Base-by-base conservation (phyloP, 2,888 invertebrate species). In the Brachypterus glaber region DNA sequence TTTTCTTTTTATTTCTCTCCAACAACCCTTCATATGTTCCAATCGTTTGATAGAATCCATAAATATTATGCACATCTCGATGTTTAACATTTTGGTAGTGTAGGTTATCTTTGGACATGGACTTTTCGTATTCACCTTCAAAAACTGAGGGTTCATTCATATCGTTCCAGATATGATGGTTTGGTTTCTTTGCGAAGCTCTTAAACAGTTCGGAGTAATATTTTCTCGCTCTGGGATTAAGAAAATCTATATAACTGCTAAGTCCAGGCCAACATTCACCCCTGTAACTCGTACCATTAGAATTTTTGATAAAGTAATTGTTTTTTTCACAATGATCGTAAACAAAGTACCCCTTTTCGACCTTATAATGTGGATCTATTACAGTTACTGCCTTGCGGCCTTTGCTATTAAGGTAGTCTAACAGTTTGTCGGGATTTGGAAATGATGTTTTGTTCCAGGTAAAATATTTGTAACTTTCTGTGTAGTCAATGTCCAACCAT, bases 131-230 rank as follows among this genome's bases (percentile, higher is more conserved):
- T 3, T 44, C 18, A 18, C 41, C 39, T 62, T 89, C 92, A 65
- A 98, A 98, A 0, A 97, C 91, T 3, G 93, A 91, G 0, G 98
- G 97, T 60, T 98, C 97, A 54, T 98, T 98, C 98, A 98, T 98
- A 55, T 98, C 98, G 59, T 97, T 98, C 97, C 97, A 98, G 16
- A 89, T 76, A 8, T 52, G 52, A 63, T 90, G 79, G 53, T 90
- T 82, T 9, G 81, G 82, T 0, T 85, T 80, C 0, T 88, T 86
- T n/a, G 47, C 42, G 1, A 21, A 25, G 34, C 78, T 73, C 4
- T 51, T 53, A 34, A 48, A 53, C 40, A 48, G 46, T 49, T 73
- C 74, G 1, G 81, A 67, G 66, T 86, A 90, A 66, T 90, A 97
- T 32, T 86, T 74, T 13, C 80, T 69, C 0, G 87, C 88, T 12